Evolutionary conservation across 1,140 invertebrate species (phyloP), one percentile per base, ranked within the genome.

Genomic region (Patella vulgata): DNA sequence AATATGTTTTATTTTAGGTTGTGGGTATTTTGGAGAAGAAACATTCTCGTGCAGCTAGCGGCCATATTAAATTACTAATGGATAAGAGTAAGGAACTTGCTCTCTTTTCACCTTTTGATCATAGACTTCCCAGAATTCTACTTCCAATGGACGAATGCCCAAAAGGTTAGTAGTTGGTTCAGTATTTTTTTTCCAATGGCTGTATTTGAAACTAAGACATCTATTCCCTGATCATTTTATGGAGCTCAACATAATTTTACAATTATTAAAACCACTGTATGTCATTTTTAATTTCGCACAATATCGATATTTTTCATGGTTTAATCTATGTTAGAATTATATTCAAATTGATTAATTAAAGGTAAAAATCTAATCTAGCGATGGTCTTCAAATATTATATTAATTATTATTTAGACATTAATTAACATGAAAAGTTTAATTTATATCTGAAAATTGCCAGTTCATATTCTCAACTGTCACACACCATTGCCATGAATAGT

Each of bases 41-140:
- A 43, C 90, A 94, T 83, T 85, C 87, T 27, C 85, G 92, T 60
- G 87, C 82, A 53, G 87, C 88, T 52, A 86, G 91, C 57, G 93
- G 93, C 4, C 82, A 74, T 55, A 75, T 95, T 54, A 89, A 88
- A 76, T 77, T 86, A 23, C 86, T 89, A 81, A 70, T 77, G 19
- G 88, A 89, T 68, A 87, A 86, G 65, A 88, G 88, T 68, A 82
- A 85, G 50, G 82, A 83, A 5, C 58, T 43, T 14, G 88, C 88
- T 3, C 72, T 90, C 12, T 92, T 95, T 76, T 81, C 87, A 44
- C 92, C 93, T 0, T 86, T 88, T 56, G 93, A 96, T 84, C 84
- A 85, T 62, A 86, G 91, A 63, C 74, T 94, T 28, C 93, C 93
- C 11, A 80, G 89, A 19, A 85, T 94, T 53, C 86, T 87, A 71